Evolutionary conservation across 2,888 invertebrate genomes (phyloP), one percentile per base, ranked within the genome.

Genomic region (Drosophila prolongata): DNA sequence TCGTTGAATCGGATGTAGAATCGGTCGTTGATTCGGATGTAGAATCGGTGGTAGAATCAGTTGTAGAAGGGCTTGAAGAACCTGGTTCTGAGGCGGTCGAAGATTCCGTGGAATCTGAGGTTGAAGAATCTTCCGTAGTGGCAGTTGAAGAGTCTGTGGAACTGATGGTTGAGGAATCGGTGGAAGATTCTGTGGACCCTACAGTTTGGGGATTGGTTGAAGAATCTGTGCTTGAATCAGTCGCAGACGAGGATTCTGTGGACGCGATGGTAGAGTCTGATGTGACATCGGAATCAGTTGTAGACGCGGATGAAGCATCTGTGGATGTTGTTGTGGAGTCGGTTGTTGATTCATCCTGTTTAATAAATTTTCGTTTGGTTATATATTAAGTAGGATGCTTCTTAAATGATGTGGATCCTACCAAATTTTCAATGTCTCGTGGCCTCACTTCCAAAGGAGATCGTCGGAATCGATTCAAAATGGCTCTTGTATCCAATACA

Each of bases 151-250:
- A 10, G 1, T n/a, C 35, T 10, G 64, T 14, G 14, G 57, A 6
- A 1, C 24, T 24, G 24, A 24, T 24, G 24, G 24, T 24, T 24
- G 24, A 24, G 24, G 71, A 38, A 11, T n/a, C 58, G 6, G 58
- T 40, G 2, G 67, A 14, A 2, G 35, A 10, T 1, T n/a, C 35
- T 10, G 64, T 14, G 14, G 57, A 6, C 24, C 24, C 24, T 4
- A 24, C 24, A 24, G 24, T 24, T 24, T 3, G 24, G 24, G 24
- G 24, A 24, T 24, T 3, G 4, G 24, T 24, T 24, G 24, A 24
- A 24, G 24, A 24, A 24, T 24, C 27, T 10, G 52, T n/a, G 16
- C 58, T 30, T 24, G 44, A 9, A 2, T 44, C 30, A 37, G 24
- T 30, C 8, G 47, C 43, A 11, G 35, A 30, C 9, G 24, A 16